Percentiles rank a stretch among this genome's conserved stretches.
phyloP scores from a whole-genome alignment of 2,888 invertebrate genomes.

The Amitus sp. region DNA sequence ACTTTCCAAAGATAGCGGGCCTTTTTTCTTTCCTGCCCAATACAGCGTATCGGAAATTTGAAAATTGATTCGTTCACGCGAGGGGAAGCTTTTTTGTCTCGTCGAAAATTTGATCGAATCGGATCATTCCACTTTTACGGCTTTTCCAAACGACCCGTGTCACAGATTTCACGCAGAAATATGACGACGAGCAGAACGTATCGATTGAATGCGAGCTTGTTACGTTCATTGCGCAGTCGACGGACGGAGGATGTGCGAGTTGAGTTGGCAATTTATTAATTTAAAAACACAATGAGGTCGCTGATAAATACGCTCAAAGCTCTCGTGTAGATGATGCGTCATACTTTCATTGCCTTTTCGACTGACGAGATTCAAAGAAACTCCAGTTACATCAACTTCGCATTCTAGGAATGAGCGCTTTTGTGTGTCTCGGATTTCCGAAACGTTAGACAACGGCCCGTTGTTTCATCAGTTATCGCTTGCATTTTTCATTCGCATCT shows the following conservation, averaged over 20 bases:
- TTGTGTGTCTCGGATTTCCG: no score
- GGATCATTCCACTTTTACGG: conserved; percentile 4
- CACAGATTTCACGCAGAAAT: neutral
- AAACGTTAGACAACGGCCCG: no score
- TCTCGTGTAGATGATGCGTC: no score
- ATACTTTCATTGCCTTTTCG: no score
- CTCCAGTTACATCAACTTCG: no score
- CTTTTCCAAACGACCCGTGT: neutral
- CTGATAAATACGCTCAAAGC: conserved; percentile 27
- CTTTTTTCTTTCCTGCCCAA: no score
- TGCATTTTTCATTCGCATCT: no score
- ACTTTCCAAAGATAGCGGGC: no score
- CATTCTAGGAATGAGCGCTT: no score
- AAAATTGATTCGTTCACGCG: neutral
- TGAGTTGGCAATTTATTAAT: conserved; percentile 35
- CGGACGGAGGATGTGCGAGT: conserved; percentile 23
- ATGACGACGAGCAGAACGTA: no score
- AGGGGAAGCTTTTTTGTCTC: neutral
- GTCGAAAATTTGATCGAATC: neutral
- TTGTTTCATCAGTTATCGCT: no score
- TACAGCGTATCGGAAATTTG: conserved; percentile 17
- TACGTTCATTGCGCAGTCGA: conserved; percentile 21
- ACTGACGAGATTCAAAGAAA: no score
- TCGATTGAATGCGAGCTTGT: conserved; percentile 29
- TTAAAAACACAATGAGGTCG: conserved; percentile 24